A percentile compares a stretch with the other conserved stretches of the same genome.
phyloP scores from a whole-genome alignment of 2,888 invertebrate species.

The Zonitis immaculata region DNA sequence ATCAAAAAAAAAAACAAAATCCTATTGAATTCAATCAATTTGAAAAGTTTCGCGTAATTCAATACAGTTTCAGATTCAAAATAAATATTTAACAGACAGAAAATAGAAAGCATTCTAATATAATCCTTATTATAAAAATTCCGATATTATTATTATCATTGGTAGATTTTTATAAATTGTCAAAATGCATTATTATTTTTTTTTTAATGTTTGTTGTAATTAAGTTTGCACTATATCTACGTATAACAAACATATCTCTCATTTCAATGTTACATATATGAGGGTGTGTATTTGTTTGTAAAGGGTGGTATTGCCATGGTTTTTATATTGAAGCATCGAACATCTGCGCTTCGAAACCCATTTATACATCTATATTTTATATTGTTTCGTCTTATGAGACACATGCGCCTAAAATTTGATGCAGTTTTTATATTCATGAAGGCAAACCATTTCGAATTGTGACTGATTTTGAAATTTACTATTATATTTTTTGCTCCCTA shows the following conservation, averaged over 20 bases:
- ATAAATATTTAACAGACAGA: not conserved
- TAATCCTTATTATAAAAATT: too few species aligned
- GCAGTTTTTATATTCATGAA: conserved; percentile 11
- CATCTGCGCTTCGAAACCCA: conserved; percentile 24
- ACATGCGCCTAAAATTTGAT: conserved; percentile 13
- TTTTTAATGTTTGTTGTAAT: conserved; percentile 14
- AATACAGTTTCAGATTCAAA: not conserved
- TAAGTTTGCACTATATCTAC: too few species aligned
- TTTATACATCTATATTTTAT: conserved; percentile 23
- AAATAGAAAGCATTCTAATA: not conserved
- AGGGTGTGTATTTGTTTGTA: not conserved
- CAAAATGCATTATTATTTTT: conserved; percentile 7
- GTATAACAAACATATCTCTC: too few species aligned
- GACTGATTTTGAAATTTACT: conserved; percentile 5
- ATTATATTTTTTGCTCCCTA: not conserved
- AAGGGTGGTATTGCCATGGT: not conserved
- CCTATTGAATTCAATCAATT: not conserved
- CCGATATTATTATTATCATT: too few species aligned
- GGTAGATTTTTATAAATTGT: conserved; percentile 4
- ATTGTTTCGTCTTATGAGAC: conserved; percentile 18
- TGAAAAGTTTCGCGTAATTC: not conserved
- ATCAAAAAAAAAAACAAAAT: not conserved
- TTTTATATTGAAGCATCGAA: conserved; percentile 8
- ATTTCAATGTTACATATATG: conserved; percentile 8
- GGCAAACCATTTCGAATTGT: not conserved